Conservation (phyloP, 2,797 vertebrate genomes). For the Emydoidea blandingii region DNA sequence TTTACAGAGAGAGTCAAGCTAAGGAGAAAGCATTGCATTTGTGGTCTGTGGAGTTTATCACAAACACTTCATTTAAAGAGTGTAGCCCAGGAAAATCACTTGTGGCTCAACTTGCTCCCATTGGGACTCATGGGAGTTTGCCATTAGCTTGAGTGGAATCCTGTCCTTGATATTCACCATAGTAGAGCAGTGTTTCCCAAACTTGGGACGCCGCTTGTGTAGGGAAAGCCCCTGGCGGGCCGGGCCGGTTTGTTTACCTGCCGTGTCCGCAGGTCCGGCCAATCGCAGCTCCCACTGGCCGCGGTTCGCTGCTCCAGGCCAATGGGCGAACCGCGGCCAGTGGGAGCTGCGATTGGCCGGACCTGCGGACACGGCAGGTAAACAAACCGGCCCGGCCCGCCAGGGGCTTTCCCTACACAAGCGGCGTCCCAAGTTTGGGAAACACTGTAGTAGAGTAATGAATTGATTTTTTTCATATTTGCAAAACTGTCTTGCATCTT, state of each 20-base stretch:
- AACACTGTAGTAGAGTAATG: neutral
- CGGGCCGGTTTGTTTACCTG: no score
- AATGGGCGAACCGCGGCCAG: no score
- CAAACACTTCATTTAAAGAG: fast-evolving
- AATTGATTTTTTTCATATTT: neutral
- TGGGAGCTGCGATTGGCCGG: no score
- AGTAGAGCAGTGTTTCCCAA: neutral
- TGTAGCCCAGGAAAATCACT: neutral
- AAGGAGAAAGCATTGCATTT: neutral
- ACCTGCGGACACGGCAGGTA: no score
- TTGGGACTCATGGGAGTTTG: neutral
- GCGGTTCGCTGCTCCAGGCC: no score
- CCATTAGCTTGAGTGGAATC: neutral
- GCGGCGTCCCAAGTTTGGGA: no score
- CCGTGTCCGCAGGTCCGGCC: no score
- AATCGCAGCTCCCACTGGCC: no score
- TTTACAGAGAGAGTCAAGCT: neutral
- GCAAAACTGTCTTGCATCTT: neutral
- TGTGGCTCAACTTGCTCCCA: neutral
- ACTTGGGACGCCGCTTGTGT: no score
- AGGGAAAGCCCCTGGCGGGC: no score
- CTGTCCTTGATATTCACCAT: neutral
- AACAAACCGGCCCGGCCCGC: no score
- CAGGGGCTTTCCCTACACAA: no score
- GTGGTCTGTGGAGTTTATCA: neutral